phyloP scores from a whole-genome alignment of 1,140 invertebrate genomes.

The Drosophila ohnishii region DNA sequence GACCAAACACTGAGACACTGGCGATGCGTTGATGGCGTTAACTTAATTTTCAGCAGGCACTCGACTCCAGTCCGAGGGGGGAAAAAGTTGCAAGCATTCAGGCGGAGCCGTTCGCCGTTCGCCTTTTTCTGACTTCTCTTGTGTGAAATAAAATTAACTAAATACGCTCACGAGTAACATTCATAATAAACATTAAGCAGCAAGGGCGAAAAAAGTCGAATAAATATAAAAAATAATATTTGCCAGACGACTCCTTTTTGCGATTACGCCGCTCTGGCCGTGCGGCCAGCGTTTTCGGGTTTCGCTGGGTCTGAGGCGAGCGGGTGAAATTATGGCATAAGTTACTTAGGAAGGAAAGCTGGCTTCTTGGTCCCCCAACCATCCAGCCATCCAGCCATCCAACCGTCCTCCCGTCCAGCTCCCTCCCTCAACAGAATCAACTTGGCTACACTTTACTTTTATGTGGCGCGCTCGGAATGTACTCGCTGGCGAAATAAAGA shows the following conservation, averaged over 20 bases:
- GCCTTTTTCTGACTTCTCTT: slow-evolving; percentile 68
- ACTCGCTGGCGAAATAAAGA: slow-evolving; percentile 78
- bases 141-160: slow-evolving; percentile 83
- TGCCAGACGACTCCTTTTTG: slow-evolving; percentile 81
- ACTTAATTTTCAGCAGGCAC: slow-evolving; percentile 74
- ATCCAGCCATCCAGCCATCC: neutral
- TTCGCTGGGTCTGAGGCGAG: slow-evolving; percentile 31
- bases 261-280: slow-evolving; percentile 54
- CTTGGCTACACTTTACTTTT: slow-evolving; percentile 82
- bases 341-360: slow-evolving; percentile 73
- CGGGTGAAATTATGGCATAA: slow-evolving; percentile 78
- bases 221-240: slow-evolving; percentile 83
- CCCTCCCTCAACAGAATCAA: slow-evolving; percentile 51
- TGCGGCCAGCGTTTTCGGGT: slow-evolving; percentile 47
- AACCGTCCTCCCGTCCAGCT: neutral
- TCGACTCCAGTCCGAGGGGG: slow-evolving; percentile 46
- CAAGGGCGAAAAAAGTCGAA: slow-evolving; percentile 71
- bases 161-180: slow-evolving; percentile 83
- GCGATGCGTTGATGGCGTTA: slow-evolving; percentile 74
- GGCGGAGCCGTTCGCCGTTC: slow-evolving; percentile 20
- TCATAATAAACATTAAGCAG: slow-evolving; percentile 83
- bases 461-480: slow-evolving; percentile 73
- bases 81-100: slow-evolving; percentile 28
- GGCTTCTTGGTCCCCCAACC: slow-evolving; percentile 15
- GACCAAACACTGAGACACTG: slow-evolving; percentile 46